These are phyloP conservation scores for Eupithecia subumbrata DNA, from an alignment of 2,888 invertebrate genomes.

Conservation along the genomic window DNA sequence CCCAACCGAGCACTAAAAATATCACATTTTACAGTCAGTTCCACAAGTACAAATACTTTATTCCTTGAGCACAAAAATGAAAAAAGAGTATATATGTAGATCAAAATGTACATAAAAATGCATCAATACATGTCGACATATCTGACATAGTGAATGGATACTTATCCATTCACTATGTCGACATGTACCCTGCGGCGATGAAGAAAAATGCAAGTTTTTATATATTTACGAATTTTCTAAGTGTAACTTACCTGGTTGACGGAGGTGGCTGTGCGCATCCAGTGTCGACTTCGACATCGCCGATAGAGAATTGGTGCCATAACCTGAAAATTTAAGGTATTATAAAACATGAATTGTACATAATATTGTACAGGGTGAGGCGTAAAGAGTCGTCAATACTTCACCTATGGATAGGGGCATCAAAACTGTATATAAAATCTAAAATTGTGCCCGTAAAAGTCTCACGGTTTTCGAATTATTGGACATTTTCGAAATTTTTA, in stretches of 20 bases:
- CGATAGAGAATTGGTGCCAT: constrained; percentile 91
- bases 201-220: background rate
- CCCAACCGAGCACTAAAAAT: background rate
- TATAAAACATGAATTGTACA: background rate
- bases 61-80: background rate
- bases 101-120: too few relatives aligned
- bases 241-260: constrained; percentile 90
- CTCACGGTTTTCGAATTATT: too few relatives aligned
- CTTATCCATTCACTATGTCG: background rate
- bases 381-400: too few relatives aligned
- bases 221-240: background rate
- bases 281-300: constrained; percentile 92
- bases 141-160: too few relatives aligned
- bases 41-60: too few relatives aligned
- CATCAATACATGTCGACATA: too few relatives aligned
- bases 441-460: too few relatives aligned
- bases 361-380: too few relatives aligned
- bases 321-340: constrained; percentile 86
- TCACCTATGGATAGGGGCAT: too few relatives aligned
- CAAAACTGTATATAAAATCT: too few relatives aligned
- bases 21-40: too few relatives aligned
- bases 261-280: constrained; percentile 94
- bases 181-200: background rate
- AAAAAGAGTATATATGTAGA: background rate
- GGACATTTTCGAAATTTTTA: too few relatives aligned